These are phyloP conservation scores for Ypsolopha scabrella DNA, from an alignment of 2,888 invertebrate genomes.

Conservation along the genomic window DNA sequence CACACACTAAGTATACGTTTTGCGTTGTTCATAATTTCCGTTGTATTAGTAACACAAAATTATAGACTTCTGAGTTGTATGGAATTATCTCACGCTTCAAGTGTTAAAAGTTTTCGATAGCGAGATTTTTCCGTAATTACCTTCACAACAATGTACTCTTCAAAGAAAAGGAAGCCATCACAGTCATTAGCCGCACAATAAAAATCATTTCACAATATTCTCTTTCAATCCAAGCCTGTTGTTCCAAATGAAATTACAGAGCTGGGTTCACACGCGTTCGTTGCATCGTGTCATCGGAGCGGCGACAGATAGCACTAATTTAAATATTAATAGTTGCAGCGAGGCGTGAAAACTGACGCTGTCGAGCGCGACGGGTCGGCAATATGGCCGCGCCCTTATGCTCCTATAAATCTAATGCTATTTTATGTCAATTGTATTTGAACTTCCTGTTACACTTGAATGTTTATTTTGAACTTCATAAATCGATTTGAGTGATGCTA, in stretches of 20 bases:
- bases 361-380: constrained; percentile 1
- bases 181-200: neutral
- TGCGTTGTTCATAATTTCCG: too few relatives aligned
- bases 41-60: too few relatives aligned
- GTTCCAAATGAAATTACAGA: neutral
- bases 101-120: too few relatives aligned
- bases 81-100: too few relatives aligned
- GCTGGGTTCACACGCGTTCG: constrained; percentile 1
- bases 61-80: too few relatives aligned
- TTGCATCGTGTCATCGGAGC: constrained; percentile 2
- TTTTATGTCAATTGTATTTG: neutral
- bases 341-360: constrained; percentile 3
- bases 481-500: too few relatives aligned
- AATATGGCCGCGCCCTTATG: neutral
- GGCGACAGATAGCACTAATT: constrained; percentile 6
- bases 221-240: neutral
- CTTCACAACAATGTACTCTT: neutral
- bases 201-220: neutral
- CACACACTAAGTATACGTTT: too few relatives aligned
- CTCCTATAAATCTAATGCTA: constrained; percentile 1
- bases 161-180: neutral
- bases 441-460: neutral
- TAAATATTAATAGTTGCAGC: constrained; percentile 6
- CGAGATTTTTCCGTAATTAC: neutral
- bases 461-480: too few relatives aligned